These are phyloP conservation scores for Arenaria interpres DNA, from an alignment of 2,113 vertebrate genomes.

Conservation along the genomic window DNA sequence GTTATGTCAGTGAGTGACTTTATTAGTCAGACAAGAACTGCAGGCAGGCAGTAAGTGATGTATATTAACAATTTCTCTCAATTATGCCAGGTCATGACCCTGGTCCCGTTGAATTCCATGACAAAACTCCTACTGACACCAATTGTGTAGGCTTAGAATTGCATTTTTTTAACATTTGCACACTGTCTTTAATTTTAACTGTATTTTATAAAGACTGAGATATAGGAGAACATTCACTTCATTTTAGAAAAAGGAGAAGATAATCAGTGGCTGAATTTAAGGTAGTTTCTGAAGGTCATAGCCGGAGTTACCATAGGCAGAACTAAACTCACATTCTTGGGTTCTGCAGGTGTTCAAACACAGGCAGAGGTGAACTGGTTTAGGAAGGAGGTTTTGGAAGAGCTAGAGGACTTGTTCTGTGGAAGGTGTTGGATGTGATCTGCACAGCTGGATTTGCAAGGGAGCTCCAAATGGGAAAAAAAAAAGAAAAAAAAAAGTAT, in stretches of 20 bases:
- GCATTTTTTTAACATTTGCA: background rate
- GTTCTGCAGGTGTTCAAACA: background rate
- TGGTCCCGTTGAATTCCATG: background rate
- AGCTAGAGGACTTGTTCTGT: background rate
- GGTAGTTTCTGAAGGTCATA: background rate
- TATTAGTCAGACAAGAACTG: conserved; percentile 56
- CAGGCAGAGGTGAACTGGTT: background rate
- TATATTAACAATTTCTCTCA: conserved; percentile 67
- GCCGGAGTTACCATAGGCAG: background rate
- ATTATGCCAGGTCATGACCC: conserved; percentile 54
- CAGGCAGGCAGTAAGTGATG: conserved; percentile 40
- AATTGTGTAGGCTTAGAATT: background rate
- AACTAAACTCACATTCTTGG: background rate
- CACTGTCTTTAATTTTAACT: background rate
- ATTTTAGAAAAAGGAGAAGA: background rate
- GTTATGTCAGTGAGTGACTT: conserved; percentile 55
- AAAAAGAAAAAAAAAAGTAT: background rate
- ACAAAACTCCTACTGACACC: conserved; percentile 34
- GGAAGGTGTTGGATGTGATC: background rate
- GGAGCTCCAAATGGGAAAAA: background rate
- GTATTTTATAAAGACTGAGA: background rate
- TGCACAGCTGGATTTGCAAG: background rate
- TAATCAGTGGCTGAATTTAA: background rate
- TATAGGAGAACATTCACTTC: background rate
- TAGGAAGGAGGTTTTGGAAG: background rate